A percentile compares a stretch with the other conserved stretches of the same genome.
phyloP scores from a whole-genome alignment of 2,113 vertebrate species.

The Limnothrissa miodon region DNA sequence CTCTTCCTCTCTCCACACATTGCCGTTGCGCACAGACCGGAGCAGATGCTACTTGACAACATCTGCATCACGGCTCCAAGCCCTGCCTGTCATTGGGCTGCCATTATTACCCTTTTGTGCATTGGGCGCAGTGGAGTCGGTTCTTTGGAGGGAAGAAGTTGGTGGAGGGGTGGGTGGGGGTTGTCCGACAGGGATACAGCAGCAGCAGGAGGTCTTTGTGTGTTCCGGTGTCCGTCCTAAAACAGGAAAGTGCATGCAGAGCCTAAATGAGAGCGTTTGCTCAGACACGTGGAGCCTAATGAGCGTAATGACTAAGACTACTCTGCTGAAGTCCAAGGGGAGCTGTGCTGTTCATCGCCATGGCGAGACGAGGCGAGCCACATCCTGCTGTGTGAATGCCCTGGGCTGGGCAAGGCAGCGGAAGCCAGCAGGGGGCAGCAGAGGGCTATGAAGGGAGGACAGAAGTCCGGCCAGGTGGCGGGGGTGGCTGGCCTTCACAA shows the following conservation, averaged over 20 bases:
- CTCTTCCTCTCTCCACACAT: neutral
- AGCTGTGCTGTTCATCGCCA: neutral
- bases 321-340: neutral
- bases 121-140: no score
- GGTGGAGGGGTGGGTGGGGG: no score
- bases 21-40: neutral
- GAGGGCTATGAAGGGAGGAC: slow-evolving; percentile 47
- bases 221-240: neutral
- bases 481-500: neutral
- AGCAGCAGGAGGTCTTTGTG: neutral
- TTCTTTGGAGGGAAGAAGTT: no score
- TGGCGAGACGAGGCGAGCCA: neutral
- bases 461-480: neutral
- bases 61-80: neutral
- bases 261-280: neutral
- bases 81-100: neutral
- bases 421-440: slow-evolving; percentile 68
- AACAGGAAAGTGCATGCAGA: neutral
- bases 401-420: neutral
- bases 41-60: slow-evolving; percentile 11
- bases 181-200: no score
- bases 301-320: neutral
- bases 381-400: neutral
- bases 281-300: no score
- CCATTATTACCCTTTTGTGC: neutral